Evolutionary conservation across 64 coral and sea anemone genomes (phyloP).

Genomic region (Astreopora myriophthalma): DNA sequence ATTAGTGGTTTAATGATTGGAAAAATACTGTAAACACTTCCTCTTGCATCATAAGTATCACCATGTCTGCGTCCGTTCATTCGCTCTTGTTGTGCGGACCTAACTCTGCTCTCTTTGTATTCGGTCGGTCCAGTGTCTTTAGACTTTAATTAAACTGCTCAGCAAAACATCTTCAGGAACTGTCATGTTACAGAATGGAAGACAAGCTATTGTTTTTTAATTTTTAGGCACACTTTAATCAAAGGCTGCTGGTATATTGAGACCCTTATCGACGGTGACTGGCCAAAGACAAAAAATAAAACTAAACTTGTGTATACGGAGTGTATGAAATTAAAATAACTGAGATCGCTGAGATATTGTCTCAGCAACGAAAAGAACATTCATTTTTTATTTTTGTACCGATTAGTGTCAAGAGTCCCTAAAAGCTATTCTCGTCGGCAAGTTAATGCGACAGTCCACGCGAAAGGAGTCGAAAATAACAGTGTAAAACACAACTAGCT

Average conservation of each 20-base stretch:
- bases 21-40: background rate
- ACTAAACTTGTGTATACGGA: background rate
- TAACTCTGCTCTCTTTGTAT: background rate
- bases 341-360: background rate
- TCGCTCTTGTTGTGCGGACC: background rate
- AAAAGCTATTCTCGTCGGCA: too few species aligned
- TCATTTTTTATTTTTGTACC: too few species aligned
- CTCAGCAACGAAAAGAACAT: too few species aligned
- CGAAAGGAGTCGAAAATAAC: too few species aligned
- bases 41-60: background rate
- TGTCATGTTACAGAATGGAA: background rate
- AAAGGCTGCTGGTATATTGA: background rate
- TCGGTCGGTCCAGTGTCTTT: background rate
- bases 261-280: background rate
- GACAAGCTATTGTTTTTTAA: background rate
- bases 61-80: background rate
- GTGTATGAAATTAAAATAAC: background rate
- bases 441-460: too few species aligned
- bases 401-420: too few species aligned
- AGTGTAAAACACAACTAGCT: too few species aligned
- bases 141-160: background rate
- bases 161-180: background rate
- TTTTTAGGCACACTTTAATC: background rate
- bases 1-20: background rate
- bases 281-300: background rate